Percentiles rank a stretch among this genome's conserved stretches.
Evolutionary conservation across 2,888 invertebrate genomes (phyloP).

Genomic region (Disparrhopalites patrizii): DNA sequence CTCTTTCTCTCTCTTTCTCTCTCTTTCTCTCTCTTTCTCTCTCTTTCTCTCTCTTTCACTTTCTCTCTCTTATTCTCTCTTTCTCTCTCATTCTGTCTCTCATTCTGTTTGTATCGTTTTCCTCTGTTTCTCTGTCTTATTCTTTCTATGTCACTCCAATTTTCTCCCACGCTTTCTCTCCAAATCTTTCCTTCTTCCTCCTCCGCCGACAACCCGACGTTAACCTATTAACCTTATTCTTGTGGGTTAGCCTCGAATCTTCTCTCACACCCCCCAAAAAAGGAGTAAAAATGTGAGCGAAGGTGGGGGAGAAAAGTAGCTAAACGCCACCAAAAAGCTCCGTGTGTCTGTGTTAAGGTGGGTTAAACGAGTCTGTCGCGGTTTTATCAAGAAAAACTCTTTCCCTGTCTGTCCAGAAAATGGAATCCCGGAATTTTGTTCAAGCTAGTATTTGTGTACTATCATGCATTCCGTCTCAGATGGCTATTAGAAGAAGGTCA

Average conservation of each 20-base stretch:
- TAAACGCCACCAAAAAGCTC: too few relatives aligned
- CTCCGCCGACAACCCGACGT: too few relatives aligned
- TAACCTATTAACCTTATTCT: too few relatives aligned
- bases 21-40: background rate
- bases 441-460: too few relatives aligned
- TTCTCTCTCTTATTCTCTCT: background rate
- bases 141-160: background rate
- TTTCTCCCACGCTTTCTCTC: background rate
- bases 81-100: background rate
- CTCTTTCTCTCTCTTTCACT: background rate
- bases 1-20: background rate
- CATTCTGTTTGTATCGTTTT: too few relatives aligned
- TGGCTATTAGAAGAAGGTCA: too few relatives aligned
- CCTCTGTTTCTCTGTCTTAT: background rate
- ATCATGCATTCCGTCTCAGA: too few relatives aligned
- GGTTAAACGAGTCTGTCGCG: background rate
- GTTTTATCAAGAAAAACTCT: conserved; percentile 3
- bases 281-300: background rate
- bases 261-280: too few relatives aligned
- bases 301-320: background rate
- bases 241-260: too few relatives aligned
- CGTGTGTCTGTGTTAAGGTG: too few relatives aligned
- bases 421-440: too few relatives aligned
- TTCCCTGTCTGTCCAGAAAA: background rate
- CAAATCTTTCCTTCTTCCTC: background rate